These are phyloP conservation scores for Lerista edwardsae DNA, from an alignment of 2,797 vertebrate species.

Conservation along the genomic window DNA sequence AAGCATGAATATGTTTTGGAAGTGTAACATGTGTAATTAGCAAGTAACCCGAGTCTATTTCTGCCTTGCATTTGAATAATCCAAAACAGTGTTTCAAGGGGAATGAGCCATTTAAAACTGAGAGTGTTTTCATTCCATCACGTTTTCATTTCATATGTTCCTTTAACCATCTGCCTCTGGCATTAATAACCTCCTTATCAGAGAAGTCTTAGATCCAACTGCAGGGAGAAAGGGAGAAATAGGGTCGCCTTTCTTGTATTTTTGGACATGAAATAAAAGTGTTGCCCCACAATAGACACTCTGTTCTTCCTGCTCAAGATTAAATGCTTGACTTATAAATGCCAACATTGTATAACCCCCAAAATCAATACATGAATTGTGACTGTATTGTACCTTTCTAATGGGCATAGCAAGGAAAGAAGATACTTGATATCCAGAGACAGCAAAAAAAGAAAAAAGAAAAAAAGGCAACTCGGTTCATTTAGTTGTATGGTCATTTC, in stretches of 20 bases:
- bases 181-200: constrained; percentile 35
- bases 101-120: neutral
- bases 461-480: neutral
- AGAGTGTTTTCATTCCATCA: neutral
- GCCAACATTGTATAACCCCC: constrained; percentile 53
- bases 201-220: constrained; percentile 34
- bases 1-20: neutral
- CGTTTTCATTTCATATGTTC: neutral
- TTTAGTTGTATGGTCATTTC: neutral
- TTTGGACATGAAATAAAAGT: constrained; percentile 32
- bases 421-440: neutral
- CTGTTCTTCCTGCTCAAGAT: constrained; percentile 56
- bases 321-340: constrained; percentile 62
- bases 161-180: constrained; percentile 39
- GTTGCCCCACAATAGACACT: constrained; percentile 39
- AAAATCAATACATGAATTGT: constrained; percentile 54
- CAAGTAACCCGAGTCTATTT: neutral
- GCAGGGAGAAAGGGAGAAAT: constrained; percentile 14
- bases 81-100: neutral
- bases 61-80: neutral
- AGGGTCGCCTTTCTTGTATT: constrained; percentile 27
- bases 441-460: neutral
- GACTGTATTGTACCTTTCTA: constrained; percentile 33
- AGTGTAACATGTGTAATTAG: neutral
- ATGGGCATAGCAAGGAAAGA: constrained; percentile 47